These are phyloP conservation scores for Mythimna vitellina DNA, from an alignment of 2,888 invertebrate genomes.

Conservation along the genomic window DNA sequence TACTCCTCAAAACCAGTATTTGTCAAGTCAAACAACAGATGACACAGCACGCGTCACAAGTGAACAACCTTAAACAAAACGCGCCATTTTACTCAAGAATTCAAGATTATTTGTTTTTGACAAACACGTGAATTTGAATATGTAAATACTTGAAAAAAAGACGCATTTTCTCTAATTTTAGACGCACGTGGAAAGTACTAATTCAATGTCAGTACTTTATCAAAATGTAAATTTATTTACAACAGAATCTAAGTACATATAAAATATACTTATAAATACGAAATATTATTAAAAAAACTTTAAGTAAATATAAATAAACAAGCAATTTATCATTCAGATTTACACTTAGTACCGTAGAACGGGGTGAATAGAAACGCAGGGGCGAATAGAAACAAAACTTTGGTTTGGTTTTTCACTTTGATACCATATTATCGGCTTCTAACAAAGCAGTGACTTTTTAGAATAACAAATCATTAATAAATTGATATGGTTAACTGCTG, in stretches of 20 bases:
- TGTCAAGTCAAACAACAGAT: not conserved
- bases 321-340: not conserved
- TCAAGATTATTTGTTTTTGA: conserved; percentile 31
- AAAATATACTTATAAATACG: too few relatives aligned
- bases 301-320: too few relatives aligned
- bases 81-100: conserved; percentile 16
- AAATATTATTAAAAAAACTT: too few relatives aligned
- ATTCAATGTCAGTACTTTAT: conserved; percentile 22
- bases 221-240: conserved; percentile 2
- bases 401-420: too few relatives aligned
- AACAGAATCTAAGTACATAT: too few relatives aligned
- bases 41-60: conserved; percentile 5
- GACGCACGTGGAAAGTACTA: not conserved
- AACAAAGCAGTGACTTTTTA: too few relatives aligned
- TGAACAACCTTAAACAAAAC: conserved; percentile 31
- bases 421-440: too few relatives aligned
- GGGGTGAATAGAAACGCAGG: too few relatives aligned
- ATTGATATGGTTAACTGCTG: too few relatives aligned
- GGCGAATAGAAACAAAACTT: too few relatives aligned
- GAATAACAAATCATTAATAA: too few relatives aligned
- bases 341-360: not conserved
- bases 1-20: conserved; percentile 28
- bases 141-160: not conserved
- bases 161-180: conserved; percentile 1
- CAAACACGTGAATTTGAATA: conserved; percentile 15